These are phyloP conservation scores for Drosophila virilis DNA, from an alignment of 1,140 invertebrate species.

Conservation along the genomic window DNA sequence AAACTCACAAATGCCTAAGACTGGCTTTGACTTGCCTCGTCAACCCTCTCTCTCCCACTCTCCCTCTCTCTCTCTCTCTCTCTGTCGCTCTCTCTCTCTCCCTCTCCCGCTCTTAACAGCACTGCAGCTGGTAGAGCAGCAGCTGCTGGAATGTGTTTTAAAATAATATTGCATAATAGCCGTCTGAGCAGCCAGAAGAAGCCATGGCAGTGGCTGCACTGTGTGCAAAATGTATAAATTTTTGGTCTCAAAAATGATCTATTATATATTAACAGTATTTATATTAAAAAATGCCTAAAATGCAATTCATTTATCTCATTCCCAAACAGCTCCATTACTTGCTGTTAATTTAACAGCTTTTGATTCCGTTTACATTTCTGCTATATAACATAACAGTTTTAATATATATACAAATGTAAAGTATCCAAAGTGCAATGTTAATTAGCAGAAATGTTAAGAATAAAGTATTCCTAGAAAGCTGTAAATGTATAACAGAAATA, in stretches of 20 bases:
- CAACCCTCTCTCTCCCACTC: neutral
- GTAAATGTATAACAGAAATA: neutral
- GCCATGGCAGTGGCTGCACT: constrained; percentile 4
- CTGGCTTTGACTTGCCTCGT: neutral
- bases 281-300: too few species aligned
- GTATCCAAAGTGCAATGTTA: constrained; percentile 3
- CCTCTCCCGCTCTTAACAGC: neutral
- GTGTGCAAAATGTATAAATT: neutral
- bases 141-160: constrained; percentile 62
- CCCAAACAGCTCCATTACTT: too few species aligned
- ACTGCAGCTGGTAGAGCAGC: neutral
- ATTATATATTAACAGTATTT: neutral
- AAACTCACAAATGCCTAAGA: constrained; percentile 56
- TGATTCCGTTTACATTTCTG: constrained; percentile 11
- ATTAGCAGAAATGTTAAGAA: neutral
- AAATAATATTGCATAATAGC: constrained; percentile 80
- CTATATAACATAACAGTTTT: neutral
- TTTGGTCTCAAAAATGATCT: neutral
- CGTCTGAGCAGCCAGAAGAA: constrained; percentile 29
- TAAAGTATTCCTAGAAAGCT: neutral
- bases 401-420: neutral
- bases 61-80: neutral
- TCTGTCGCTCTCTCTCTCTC: neutral
- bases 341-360: neutral
- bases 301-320: too few species aligned